Percentiles rank a stretch among this genome's conserved stretches.
Evolutionary conservation across 2,888 invertebrate genomes (phyloP).

Genomic region (Cecidostiba fungosa): DNA sequence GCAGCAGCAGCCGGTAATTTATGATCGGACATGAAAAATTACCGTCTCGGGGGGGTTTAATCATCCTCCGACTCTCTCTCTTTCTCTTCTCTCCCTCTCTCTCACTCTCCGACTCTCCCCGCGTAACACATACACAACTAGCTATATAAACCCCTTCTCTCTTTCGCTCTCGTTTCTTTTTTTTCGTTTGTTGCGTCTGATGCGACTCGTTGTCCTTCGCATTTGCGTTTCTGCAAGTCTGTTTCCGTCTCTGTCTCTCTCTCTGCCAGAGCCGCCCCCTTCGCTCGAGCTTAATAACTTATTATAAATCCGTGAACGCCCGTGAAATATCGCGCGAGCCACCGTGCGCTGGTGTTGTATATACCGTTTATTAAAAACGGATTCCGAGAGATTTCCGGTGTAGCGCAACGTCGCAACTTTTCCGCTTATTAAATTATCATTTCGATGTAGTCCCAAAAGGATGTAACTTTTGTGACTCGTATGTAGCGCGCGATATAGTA

Average conservation of each 20-base stretch:
- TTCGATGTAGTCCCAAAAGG: neutral
- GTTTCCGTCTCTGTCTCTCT: slow-evolving; percentile 51
- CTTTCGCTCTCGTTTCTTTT: slow-evolving; percentile 32
- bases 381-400: slow-evolving; percentile 6
- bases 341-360: neutral
- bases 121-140: slow-evolving; percentile 37
- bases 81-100: slow-evolving; percentile 64
- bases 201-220: neutral
- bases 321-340: slow-evolving; percentile 35
- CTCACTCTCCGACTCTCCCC: slow-evolving; percentile 62
- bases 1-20: slow-evolving; percentile 73
- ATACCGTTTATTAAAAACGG: neutral
- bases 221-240: slow-evolving; percentile 5
- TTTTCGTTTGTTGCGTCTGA: neutral
- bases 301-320: slow-evolving; percentile 71
- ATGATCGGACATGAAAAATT: slow-evolving; percentile 80
- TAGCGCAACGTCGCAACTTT: neutral
- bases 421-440: neutral
- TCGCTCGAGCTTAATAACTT: slow-evolving; percentile 72
- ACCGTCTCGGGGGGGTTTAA: slow-evolving; percentile 78
- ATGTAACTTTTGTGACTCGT: neutral
- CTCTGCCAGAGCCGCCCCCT: slow-evolving; percentile 57
- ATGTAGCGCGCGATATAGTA: neutral
- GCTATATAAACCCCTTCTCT: slow-evolving; percentile 53
- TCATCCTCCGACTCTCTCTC: slow-evolving; percentile 75